phyloP scores from a whole-genome alignment of 2,888 invertebrate genomes.

The Pristionchus entomophagus region DNA sequence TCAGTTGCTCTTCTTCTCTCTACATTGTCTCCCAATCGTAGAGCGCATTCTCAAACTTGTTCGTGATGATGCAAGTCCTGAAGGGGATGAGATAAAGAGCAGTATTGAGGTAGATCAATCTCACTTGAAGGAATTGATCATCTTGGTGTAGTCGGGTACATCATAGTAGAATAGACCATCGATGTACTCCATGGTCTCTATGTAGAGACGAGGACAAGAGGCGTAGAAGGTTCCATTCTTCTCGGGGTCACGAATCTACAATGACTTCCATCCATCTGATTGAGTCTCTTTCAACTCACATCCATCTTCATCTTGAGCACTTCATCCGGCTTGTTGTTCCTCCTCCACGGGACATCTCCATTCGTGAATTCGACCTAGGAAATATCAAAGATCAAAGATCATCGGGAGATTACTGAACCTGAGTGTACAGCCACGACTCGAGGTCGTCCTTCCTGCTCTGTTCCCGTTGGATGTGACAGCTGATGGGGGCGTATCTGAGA shows the following conservation, averaged over 20 bases:
- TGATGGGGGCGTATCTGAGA: slow-evolving; percentile 54
- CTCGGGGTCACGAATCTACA: neutral
- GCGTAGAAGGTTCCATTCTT: slow-evolving; percentile 33
- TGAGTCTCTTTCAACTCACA: slow-evolving; percentile 21
- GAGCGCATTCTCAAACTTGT: slow-evolving; percentile 32
- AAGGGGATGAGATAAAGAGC: neutral
- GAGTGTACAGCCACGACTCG: slow-evolving; percentile 66
- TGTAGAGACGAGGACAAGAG: slow-evolving; percentile 65
- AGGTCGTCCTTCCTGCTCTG: slow-evolving; percentile 67
- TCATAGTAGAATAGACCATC: slow-evolving; percentile 61
- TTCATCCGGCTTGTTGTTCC: slow-evolving; percentile 54
- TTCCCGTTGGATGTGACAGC: slow-evolving; percentile 62
- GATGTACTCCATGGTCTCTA: slow-evolving; percentile 53
- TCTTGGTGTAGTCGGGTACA: slow-evolving; percentile 61
- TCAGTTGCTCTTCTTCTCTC: neutral
- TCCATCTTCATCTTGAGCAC: slow-evolving; percentile 53
- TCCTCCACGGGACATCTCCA: slow-evolving; percentile 67
- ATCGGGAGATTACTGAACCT: slow-evolving; percentile 48
- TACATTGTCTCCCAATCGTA: slow-evolving; percentile 43
- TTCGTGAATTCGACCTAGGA: slow-evolving; percentile 63
- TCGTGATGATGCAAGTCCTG: slow-evolving; percentile 33
- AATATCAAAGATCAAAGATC: slow-evolving; percentile 31
- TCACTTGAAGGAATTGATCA: slow-evolving; percentile 47
- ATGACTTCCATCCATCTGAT: neutral
- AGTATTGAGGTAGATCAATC: neutral